A percentile compares a stretch with the other conserved stretches of the same genome.
These are phyloP conservation scores for Orthonyx spaldingii DNA, from an alignment of 2,113 vertebrate species.

Conservation along the genomic window DNA sequence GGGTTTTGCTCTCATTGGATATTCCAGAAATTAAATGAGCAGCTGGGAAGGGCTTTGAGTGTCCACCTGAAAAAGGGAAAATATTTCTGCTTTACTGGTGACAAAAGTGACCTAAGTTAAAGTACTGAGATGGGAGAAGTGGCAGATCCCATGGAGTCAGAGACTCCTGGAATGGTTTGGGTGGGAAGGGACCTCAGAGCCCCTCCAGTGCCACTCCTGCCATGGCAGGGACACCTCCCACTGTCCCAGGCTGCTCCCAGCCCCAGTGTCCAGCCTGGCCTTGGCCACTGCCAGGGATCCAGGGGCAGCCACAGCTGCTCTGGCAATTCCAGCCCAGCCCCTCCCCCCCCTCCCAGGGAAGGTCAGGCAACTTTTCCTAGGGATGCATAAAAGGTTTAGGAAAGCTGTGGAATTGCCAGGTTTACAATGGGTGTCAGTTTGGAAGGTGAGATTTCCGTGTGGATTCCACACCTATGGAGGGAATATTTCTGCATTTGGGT, in stretches of 20 bases:
- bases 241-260: neutral
- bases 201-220: neutral
- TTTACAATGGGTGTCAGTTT: neutral
- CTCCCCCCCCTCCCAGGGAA: neutral
- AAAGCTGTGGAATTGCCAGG: neutral
- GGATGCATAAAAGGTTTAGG: neutral
- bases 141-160: neutral
- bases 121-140: neutral
- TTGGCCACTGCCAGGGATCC: neutral
- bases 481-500: neutral
- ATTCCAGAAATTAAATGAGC: neutral
- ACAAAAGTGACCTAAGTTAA: neutral
- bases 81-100: neutral
- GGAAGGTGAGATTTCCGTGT: neutral
- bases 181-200: neutral
- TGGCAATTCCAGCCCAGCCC: accelerated
- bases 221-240: neutral
- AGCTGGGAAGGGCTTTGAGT: neutral
- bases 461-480: neutral
- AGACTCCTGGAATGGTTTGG: accelerated
- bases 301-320: neutral
- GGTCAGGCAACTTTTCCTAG: neutral
- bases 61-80: neutral
- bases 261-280: neutral
- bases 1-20: accelerated